These are phyloP conservation scores for Mythimna vitellina DNA, from an alignment of 2,888 invertebrate genomes.

Conservation along the genomic window DNA sequence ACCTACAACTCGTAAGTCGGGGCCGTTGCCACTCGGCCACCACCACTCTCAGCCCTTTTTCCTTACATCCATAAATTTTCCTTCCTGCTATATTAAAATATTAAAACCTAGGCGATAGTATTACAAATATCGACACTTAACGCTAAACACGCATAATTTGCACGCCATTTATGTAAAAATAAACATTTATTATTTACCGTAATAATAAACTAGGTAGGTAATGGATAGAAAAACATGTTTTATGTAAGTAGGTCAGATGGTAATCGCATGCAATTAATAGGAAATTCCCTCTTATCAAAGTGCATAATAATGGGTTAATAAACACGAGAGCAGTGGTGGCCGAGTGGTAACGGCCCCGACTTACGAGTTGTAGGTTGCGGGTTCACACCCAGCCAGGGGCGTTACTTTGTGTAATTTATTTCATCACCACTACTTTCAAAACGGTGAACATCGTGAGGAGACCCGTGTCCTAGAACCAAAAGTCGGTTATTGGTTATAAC, in stretches of 20 bases:
- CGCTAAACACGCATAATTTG: conserved; percentile 24
- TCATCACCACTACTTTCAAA: too few species aligned
- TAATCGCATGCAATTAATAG: conserved; percentile 10
- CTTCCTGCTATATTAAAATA: background rate
- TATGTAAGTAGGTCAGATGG: conserved; percentile 42
- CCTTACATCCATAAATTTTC: conserved; percentile 6
- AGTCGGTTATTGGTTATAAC: too few species aligned
- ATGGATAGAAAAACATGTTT: conserved; percentile 21
- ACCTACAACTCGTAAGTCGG: too few species aligned
- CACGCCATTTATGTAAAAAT: conserved; percentile 30
- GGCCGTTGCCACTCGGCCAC: too few species aligned
- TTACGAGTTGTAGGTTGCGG: too few species aligned
- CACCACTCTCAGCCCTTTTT: too few species aligned
- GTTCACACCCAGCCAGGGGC: too few species aligned
- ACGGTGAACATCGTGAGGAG: too few species aligned
- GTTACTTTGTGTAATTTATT: too few species aligned
- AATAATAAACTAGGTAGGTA: conserved; percentile 7
- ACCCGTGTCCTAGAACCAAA: too few species aligned
- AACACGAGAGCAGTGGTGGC: too few species aligned
- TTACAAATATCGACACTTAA: conserved; percentile 23
- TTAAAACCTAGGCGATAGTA: background rate
- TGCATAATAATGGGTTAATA: background rate
- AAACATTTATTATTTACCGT: background rate
- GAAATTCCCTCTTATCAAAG: background rate
- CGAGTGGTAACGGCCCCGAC: too few species aligned